Base-by-base conservation (phyloP, 2,797 vertebrate species). In the Typhlichthys subterraneus region DNA sequence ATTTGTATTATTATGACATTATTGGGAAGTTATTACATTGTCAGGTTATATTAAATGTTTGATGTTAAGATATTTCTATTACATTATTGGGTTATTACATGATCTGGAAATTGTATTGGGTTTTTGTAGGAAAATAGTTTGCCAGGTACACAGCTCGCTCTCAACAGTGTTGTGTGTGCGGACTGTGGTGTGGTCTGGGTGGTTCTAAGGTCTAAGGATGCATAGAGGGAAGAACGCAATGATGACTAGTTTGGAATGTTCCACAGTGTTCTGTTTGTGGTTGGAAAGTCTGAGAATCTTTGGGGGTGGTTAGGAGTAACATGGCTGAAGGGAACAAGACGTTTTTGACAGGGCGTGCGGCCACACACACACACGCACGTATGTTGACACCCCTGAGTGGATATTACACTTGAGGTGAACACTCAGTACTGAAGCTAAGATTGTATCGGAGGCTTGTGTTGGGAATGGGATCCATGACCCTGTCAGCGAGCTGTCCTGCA, bases 261-360 rank as follows among this genome's bases (percentile, higher is more conserved):
- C 94, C 95, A 93, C 69, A 84, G 76, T 79, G 73, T 82, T 87
- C 67, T 80, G 84, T 80, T 90, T 89, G 90, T 53, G 73, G 92
- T 91, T 88, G 94, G 96, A 96, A 97, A 95, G 86, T 95, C 74
- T 96, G 94, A 95, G 94, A 88, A 83, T 87, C 23, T 23, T 23
- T 23, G 80, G 73, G 73, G 85, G 85, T 82, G 84, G 79, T 53
- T 65, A 78, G 49, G 62, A 84, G 81, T 76, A 76, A 81, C 84
- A 85, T 77, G 90, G 91, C 89, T 93, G 89, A 91, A 89, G 92
- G 91, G 93, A 95, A 94, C 90, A 93, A 93, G 94, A 94, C 92
- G 91, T 93, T 92, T 92, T 88, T 94, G 94, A 94, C 93, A 91
- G 88, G 64, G 47, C 63, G 54, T 29, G 47, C 61, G 14, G 73